Evolutionary conservation across 2,888 invertebrate genomes (phyloP).

Genomic region (Idaea aversata): DNA sequence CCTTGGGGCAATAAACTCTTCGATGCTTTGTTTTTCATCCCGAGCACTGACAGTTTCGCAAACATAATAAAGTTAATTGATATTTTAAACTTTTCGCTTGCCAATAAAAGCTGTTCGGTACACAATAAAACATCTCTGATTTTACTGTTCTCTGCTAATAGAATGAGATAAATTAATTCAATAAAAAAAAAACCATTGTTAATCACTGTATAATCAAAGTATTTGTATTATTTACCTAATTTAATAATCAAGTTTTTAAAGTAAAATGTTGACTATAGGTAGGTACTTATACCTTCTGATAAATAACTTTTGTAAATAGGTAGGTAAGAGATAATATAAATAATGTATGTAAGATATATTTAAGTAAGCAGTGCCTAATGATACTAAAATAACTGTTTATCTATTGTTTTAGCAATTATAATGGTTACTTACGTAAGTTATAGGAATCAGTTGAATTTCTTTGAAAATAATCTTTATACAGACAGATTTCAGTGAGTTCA

Average conservation of each 20-base stretch:
- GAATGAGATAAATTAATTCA: no score
- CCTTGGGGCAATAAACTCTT: conserved; percentile 58
- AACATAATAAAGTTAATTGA: conserved; percentile 12
- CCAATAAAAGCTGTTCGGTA: no score
- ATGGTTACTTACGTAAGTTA: background rate
- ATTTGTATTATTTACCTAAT: no score
- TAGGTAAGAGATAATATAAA: background rate
- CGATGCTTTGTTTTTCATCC: conserved; percentile 26
- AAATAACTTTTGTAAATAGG: background rate
- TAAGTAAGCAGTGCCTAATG: background rate
- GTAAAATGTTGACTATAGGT: background rate
- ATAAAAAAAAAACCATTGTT: no score
- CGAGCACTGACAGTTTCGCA: conserved; percentile 11
- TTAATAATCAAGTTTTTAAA: no score
- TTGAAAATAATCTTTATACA: background rate
- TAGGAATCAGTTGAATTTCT: background rate
- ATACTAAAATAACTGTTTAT: background rate
- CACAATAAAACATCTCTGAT: no score
- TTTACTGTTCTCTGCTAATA: no score
- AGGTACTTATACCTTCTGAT: background rate
- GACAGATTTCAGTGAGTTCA: background rate
- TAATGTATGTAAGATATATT: background rate
- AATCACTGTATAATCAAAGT: no score
- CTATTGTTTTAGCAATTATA: background rate
- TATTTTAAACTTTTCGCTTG: conserved; percentile 9